Conservation (phyloP, 2,888 invertebrate species). For the Thera britannica region DNA sequence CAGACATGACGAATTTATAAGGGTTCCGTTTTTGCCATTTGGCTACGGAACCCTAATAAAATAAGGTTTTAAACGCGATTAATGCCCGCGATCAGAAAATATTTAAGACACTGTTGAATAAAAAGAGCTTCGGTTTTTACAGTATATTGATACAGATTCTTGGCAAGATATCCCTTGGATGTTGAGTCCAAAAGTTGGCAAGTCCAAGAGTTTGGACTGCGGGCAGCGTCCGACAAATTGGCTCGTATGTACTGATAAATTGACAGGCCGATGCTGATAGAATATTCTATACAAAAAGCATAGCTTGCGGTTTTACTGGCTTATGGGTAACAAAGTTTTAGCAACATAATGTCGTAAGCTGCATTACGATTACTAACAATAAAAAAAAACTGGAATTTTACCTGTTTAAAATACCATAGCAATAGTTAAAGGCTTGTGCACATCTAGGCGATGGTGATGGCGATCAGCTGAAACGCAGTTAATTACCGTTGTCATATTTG, state of each 20-base stretch:
- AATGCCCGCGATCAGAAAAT: background rate
- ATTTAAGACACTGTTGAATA: background rate
- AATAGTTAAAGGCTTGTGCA: no score
- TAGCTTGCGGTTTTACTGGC: background rate
- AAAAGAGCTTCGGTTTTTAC: background rate
- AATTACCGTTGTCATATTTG: no score
- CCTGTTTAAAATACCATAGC: no score
- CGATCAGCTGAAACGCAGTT: no score
- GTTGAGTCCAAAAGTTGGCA: constrained; percentile 5
- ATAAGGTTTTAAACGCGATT: no score
- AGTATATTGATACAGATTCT: background rate
- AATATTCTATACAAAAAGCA: constrained; percentile 5
- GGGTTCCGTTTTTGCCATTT: no score
- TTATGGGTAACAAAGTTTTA: background rate
- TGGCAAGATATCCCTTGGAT: background rate
- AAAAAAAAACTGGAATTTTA: no score
- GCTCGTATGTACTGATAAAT: constrained; percentile 24
- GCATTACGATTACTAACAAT: no score
- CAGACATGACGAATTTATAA: no score
- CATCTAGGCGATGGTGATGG: no score
- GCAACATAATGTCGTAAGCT: background rate
- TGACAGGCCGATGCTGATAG: constrained; percentile 16
- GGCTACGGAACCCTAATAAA: background rate
- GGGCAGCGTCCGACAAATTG: constrained; percentile 21
- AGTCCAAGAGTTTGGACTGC: constrained; percentile 8